These are phyloP conservation scores for Ochropleura leucogaster DNA, from an alignment of 2,888 invertebrate species.

Conservation along the genomic window DNA sequence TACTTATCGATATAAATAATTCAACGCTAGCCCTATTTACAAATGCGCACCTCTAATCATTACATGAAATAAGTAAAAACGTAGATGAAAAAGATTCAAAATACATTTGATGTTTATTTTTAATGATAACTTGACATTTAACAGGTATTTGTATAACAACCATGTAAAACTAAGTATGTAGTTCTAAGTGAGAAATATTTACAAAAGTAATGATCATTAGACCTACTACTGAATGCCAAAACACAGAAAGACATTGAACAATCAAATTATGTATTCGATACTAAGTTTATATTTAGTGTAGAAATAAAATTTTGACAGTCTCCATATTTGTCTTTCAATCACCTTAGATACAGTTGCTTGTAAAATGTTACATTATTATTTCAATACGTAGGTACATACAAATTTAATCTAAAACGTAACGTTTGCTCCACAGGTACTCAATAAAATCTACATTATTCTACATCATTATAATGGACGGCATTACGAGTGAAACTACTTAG, in stretches of 20 bases:
- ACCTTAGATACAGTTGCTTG: conserved; percentile 11
- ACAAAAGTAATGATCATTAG: conserved; percentile 27
- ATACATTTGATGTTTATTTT: conserved; percentile 3
- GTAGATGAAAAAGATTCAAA: conserved; percentile 20
- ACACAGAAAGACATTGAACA: not conserved
- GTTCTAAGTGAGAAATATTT: conserved; percentile 44
- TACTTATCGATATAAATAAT: conserved; percentile 59
- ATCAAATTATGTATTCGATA: not conserved
- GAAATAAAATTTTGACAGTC: not conserved
- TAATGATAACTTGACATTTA: conserved; percentile 12
- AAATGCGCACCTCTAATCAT: conserved; percentile 65
- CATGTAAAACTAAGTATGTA: not conserved
- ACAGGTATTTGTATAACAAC: conserved; percentile 1
- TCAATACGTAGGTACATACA: conserved; percentile 8
- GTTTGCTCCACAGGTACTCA: conserved; percentile 42
- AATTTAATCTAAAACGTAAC: conserved; percentile 22
- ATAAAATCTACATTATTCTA: conserved; percentile 26
- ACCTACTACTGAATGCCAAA: not conserved
- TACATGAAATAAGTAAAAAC: conserved; percentile 40
- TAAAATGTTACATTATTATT: conserved; percentile 5
- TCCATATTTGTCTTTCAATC: conserved; percentile 10
- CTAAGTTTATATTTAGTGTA: not conserved
- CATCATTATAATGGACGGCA: conserved; percentile 44
- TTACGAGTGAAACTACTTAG: conserved; percentile 34
- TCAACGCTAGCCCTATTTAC: conserved; percentile 67